Base-by-base conservation (phyloP, 2,113 vertebrate genomes). In the human (Homo sapiens) region DNA sequence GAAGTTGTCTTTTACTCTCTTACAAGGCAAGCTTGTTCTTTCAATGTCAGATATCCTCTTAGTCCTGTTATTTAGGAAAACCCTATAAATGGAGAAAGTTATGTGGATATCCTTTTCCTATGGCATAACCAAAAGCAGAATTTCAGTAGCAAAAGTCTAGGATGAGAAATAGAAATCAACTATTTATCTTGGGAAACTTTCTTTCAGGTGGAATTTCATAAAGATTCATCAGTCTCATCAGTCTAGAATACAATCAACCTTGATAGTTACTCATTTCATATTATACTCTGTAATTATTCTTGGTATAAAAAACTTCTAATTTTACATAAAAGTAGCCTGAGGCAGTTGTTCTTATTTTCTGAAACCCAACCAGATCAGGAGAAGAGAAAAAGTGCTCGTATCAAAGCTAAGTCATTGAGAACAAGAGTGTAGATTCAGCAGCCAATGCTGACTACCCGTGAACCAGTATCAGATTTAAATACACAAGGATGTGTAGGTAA, bases 61-160 rank as follows among this genome's bases (percentile, higher is more conserved):
- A n/a, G 3, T 76, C 10, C 17, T 72, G 6, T 22, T 85, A 27
- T 6, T 91, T 40, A 61, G 0, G 3, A 95, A 85, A 88, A 25
- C 1, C 1, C 16, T 38, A 17, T 1, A 22, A 1, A 52, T 66
- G 35, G 38, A n/a, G 27, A 82, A 78, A 81, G 30, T 9, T 0
- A 89, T 66, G 25, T 81, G 2, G 32, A 8, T 5, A 1, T 2
- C 30, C 17, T 64, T 2, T 92, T 86, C 3, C 73, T 85, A 17
- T 61, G 61, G 30, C 8, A 59, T 68, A 45, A 72, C 17, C 23
- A 89, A 75, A 59, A 70, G 14, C 8, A 90, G 7, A 89, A 55
- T 70, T 4, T 38, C 76, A 8, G 5, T 70, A 78, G 52, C 13
- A 40, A 8, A 89, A 81, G 10, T 38, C 3, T 43, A 76, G 25